Evolutionary conservation across 2,797 vertebrate genomes (phyloP).

Genomic region (Sebastes kiyomatsui): DNA sequence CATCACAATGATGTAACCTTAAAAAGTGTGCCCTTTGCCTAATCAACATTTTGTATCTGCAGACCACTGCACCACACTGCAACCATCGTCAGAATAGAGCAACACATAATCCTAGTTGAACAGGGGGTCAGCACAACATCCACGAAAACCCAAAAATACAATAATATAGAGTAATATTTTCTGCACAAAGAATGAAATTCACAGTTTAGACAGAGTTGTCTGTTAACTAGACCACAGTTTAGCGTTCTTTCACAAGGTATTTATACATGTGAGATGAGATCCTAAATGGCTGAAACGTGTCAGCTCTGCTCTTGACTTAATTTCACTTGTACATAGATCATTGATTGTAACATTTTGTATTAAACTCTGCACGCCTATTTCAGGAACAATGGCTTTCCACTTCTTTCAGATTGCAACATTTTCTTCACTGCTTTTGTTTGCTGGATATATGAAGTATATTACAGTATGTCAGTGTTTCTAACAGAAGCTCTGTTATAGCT

Average conservation of each 20-base stretch:
- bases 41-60: background rate
- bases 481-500: background rate
- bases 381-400: background rate
- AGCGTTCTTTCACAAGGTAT: background rate
- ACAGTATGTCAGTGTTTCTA: background rate
- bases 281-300: background rate
- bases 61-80: background rate
- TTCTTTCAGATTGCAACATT: background rate
- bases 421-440: background rate
- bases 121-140: background rate
- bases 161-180: background rate
- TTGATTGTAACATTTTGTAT: background rate
- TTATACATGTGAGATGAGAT: background rate
- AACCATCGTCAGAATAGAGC: background rate
- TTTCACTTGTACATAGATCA: background rate
- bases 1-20: constrained; percentile 1
- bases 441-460: background rate
- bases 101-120: background rate
- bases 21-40: background rate
- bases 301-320: background rate
- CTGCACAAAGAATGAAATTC: background rate
- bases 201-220: background rate
- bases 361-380: background rate
- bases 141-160: background rate
- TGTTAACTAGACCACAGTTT: background rate